Evolutionary conservation across 2,888 invertebrate genomes (phyloP).

Genomic region (Oconnorella tubifera): DNA sequence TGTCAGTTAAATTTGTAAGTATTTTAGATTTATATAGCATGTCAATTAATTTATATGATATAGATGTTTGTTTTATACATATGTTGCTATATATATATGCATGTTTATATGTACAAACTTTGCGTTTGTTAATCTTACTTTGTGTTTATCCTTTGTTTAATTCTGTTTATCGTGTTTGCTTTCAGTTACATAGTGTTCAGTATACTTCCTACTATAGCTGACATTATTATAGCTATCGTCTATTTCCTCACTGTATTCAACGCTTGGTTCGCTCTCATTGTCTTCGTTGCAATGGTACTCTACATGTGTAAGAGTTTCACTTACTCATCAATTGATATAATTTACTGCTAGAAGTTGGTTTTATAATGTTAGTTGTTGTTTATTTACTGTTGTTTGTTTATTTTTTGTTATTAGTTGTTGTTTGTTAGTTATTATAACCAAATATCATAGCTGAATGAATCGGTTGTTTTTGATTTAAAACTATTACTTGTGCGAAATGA

Average conservation of each 20-base stretch:
- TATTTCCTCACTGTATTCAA: constrained; percentile 86
- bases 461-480: no score
- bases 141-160: no score
- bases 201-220: constrained; percentile 85
- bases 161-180: no score
- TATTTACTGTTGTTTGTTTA: not conserved
- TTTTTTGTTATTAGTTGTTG: not conserved
- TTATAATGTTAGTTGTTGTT: not conserved
- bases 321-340: not conserved
- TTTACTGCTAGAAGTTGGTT: not conserved
- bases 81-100: no score
- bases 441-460: no score
- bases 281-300: constrained; percentile 84
- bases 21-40: no score
- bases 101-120: no score
- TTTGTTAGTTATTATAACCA: no score
- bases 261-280: constrained; percentile 89
- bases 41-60: no score
- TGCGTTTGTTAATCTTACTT: no score
- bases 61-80: no score
- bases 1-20: not conserved
- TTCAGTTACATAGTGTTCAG: constrained; percentile 74
- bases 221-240: constrained; percentile 83
- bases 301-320: constrained; percentile 86
- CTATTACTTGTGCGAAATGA: no score